Percentiles rank a stretch among this genome's conserved stretches.
Conservation (phyloP, 2,888 invertebrate species). For the Axea sp. region DNA sequence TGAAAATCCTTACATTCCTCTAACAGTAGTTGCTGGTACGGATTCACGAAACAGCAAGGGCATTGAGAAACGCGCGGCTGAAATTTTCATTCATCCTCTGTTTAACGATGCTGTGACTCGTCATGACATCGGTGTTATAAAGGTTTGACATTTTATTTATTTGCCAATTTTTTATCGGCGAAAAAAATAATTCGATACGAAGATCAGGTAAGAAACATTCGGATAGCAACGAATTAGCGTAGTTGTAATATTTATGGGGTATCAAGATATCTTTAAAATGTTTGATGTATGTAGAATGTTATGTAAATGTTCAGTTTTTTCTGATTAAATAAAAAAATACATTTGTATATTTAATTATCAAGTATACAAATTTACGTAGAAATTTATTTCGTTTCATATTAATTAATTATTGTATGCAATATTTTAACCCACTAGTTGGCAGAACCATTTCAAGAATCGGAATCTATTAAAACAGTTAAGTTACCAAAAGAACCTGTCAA, state of each 20-base stretch:
- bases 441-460: conserved; percentile 12
- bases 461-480: conserved; percentile 7
- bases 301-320: too few species aligned
- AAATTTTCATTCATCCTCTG: conserved; percentile 37
- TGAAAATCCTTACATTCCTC: conserved; percentile 20
- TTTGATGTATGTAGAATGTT: too few species aligned
- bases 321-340: too few species aligned
- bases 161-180: not conserved
- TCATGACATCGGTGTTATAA: conserved; percentile 28
- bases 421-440: conserved; percentile 1
- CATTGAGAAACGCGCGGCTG: conserved; percentile 14
- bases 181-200: not conserved
- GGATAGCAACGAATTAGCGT: too few species aligned
- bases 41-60: conserved; percentile 8
- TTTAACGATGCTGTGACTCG: not conserved
- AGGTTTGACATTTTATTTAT: conserved; percentile 19
- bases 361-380: too few species aligned
- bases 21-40: conserved; percentile 35
- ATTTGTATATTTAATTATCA: too few species aligned
- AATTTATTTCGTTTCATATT: too few species aligned
- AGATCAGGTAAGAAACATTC: too few species aligned
- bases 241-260: too few species aligned
- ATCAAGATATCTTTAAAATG: too few species aligned
- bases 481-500: conserved; percentile 8
- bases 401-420: too few species aligned